Evolutionary conservation across 2,888 invertebrate species (phyloP), one percentile per base, ranked within the genome.

Genomic region (Cybosia mesomella): DNA sequence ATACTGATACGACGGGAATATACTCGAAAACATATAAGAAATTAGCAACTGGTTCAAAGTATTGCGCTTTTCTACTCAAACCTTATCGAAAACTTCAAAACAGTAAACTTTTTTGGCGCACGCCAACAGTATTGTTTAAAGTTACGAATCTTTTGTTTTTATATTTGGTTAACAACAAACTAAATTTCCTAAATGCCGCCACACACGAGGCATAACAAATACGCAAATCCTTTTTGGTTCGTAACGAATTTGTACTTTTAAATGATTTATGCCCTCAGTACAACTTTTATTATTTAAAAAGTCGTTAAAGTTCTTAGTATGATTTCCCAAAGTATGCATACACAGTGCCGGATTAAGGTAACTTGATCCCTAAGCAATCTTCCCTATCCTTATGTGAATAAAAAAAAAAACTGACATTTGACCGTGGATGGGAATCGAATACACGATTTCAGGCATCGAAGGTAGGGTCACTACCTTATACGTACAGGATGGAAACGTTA

Each of bases 141-240:
- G 53, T 67, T 68, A 58, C 61, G 49, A 59, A 72, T 71, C 67
- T 67, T 58, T 74, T n/a, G 58, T 71, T 73, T 64, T 43, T 70
- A 68, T 79, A 66, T 76, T 70, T 65, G 66, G 73, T 68, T 72
- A 66, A 57, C 57, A 49, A 59, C 55, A 64, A 59, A 67, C 53
- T 58, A 72, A 64, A 78, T 80, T 80, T 75, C 78, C 80, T 80
- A 64, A 43, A 78, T 28, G 75, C 70, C 80, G 73, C 68, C 80
- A 39, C 36, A 36, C 53, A 62, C 54, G 63, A 67, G 58, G 60
- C 66, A 67, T 68, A 58, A 54, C 64, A 68, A 71, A 74, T 76
- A 70, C 49, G 67, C 13, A 49, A 69, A 58, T 60, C 73, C 71
- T 67, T 28, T 71, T 73, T 49, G 49, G 18, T n/a, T 49, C 18